Base-by-base conservation (phyloP, 2,888 invertebrate genomes). In the Brachypterus glaber region DNA sequence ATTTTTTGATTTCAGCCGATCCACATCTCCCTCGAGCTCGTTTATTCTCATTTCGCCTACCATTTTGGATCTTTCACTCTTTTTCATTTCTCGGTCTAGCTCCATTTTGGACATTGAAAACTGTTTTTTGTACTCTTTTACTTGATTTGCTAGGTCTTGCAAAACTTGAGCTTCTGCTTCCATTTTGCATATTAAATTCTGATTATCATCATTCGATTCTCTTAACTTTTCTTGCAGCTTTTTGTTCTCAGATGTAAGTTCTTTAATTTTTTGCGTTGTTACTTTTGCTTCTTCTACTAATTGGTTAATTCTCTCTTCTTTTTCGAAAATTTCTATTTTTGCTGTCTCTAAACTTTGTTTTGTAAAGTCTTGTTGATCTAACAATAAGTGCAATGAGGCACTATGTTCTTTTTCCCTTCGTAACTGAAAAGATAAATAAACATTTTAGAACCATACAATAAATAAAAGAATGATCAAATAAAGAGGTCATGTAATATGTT, bases 11-110 rank as follows among this genome's bases (percentile, higher is more conserved):
- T 53, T 58, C 24, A 54, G 51, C 42, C 51, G 54, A 11, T 59
- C 59, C 32, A 58, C 53, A 48, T 67, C 67, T 39, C 61, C 64
- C 48, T 69, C 69, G 35, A 71, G 51, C 41, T 70, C 69, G 9
- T 61, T 57, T 13, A 68, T 59, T 35, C 65, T 65, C 25, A 63
- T 63, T 47, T 71, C 69, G 36, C 64, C 58, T 8, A 64, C 54
- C 44, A 64, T 60, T 35, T 52, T 52, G 3, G n/a, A 12, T 15
- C 43, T 44, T 25, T 54, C 52, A 9, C 43, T 37, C 21, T 48
- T 45, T 32, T 53, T 50, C 9, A 45, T 47, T 31, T 54, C 53
- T 33, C 47, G 45, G 29, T 54, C 51, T 3, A 53, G 34, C 18
- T 57, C 53, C 9, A 15, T 21, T 15, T 43, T 44, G 9, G 42